Evolutionary conservation across 2,797 vertebrate genomes (phyloP).

Genomic region (Ctenopoma multispine): DNA sequence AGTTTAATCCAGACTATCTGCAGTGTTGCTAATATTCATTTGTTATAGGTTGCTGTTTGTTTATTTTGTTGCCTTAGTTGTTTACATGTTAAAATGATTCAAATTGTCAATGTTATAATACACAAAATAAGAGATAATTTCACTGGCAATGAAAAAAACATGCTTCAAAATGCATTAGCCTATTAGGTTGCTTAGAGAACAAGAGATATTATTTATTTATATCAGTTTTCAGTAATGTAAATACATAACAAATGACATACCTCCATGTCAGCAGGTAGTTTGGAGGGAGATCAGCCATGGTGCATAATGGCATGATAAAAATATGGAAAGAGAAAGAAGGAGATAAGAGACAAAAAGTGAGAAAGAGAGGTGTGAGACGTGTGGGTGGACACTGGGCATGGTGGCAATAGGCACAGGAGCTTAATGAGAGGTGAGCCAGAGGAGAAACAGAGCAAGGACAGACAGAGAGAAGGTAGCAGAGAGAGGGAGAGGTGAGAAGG

Average conservation of each 20-base stretch:
- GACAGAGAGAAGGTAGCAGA: conserved; percentile 65
- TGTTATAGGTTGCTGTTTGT: background rate
- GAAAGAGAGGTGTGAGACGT: conserved; percentile 75
- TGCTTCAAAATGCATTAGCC: background rate
- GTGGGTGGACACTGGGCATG: conserved; percentile 80
- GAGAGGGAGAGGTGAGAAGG: conserved; percentile 77
- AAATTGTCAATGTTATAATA: too few relatives aligned
- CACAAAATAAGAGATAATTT: background rate
- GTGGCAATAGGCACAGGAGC: conserved; percentile 78
- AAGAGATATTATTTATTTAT: too few relatives aligned
- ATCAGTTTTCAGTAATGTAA: too few relatives aligned
- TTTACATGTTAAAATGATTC: too few relatives aligned
- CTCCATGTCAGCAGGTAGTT: too few relatives aligned
- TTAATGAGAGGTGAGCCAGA: conserved; percentile 85
- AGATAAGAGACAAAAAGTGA: conserved; percentile 64
- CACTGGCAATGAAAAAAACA: background rate
- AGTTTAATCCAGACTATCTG: background rate
- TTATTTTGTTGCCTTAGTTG: background rate
- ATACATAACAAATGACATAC: too few relatives aligned
- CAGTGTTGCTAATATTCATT: background rate
- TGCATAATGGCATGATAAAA: conserved; percentile 21
- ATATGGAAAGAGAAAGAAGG: conserved; percentile 52
- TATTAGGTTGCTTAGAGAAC: too few relatives aligned
- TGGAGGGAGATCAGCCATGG: background rate
- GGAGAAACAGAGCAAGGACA: conserved; percentile 81